Conservation (phyloP, 2,113 vertebrate genomes). For the Monopterus albus region DNA sequence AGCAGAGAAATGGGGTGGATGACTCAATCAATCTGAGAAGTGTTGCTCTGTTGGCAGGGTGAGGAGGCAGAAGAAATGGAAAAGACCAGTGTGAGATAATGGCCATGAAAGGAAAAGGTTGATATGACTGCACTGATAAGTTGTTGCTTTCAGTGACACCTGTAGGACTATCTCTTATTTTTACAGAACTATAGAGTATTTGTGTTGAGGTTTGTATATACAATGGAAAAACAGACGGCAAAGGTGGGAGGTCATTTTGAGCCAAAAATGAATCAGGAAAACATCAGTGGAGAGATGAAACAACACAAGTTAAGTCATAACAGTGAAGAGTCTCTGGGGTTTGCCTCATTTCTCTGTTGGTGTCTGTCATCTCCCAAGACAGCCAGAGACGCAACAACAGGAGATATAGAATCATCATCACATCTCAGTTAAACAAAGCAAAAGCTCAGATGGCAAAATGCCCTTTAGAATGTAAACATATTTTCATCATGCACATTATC, state of each 20-base stretch:
- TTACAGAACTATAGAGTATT: background rate
- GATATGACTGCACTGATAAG: constrained; percentile 15
- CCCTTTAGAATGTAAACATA: background rate
- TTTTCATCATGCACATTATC: too few relatives aligned
- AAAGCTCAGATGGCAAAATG: background rate
- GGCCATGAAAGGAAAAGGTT: constrained; percentile 8
- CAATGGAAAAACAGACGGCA: background rate
- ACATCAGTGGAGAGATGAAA: background rate
- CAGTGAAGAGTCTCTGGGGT: background rate
- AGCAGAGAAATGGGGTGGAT: background rate
- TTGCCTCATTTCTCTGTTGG: background rate
- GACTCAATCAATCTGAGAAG: background rate
- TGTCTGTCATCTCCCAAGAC: background rate
- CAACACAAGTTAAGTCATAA: background rate
- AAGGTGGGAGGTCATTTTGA: background rate
- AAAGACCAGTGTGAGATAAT: constrained; percentile 13
- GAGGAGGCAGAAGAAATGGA: background rate
- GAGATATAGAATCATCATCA: background rate
- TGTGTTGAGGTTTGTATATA: background rate
- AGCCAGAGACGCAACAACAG: background rate
- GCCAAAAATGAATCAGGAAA: background rate
- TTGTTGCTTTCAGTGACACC: background rate
- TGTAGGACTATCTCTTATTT: background rate
- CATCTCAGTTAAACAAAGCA: background rate
- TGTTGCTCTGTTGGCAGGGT: background rate